Evolutionary conservation across 1,140 invertebrate genomes (phyloP).

Genomic region (Oreohelix idahoensis): DNA sequence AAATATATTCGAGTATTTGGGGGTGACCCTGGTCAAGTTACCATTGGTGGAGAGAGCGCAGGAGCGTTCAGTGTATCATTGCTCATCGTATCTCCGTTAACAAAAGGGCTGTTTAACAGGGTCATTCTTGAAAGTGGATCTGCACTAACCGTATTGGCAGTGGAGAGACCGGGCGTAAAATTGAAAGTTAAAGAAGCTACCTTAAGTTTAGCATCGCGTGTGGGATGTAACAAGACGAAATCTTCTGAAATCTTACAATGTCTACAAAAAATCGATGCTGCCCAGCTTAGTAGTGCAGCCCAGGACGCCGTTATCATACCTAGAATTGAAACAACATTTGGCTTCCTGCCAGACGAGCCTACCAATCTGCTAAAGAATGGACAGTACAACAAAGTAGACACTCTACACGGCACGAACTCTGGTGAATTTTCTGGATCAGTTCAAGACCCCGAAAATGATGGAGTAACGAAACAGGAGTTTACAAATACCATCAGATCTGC

Average conservation of each 20-base stretch:
- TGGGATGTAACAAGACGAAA: not conserved
- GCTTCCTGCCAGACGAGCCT: constrained; percentile 21
- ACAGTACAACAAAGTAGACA: constrained; percentile 15
- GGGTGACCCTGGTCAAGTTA: constrained; percentile 30
- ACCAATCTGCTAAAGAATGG: not conserved
- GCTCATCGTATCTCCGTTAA: not conserved
- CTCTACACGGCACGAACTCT: constrained; percentile 1
- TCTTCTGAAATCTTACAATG: not conserved
- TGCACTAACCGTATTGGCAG: not conserved
- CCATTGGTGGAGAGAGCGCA: constrained; percentile 31
- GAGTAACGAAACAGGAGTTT: not conserved
- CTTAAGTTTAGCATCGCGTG: not conserved
- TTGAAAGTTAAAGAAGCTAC: constrained; percentile 14
- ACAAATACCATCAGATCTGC: not conserved
- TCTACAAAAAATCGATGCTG: not conserved
- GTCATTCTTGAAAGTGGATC: constrained; percentile 20
- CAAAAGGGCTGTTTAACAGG: constrained; percentile 6
- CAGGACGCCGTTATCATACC: not conserved
- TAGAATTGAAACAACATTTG: constrained; percentile 11
- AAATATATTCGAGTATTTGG: constrained; percentile 38
- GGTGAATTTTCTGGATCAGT: not conserved
- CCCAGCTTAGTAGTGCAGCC: not conserved
- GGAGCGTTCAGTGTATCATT: constrained; percentile 18
- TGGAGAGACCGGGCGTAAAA: constrained; percentile 1
- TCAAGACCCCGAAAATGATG: not conserved